Percentiles rank a stretch among this genome's conserved stretches.
Evolutionary conservation across 2,797 vertebrate species (phyloP).

Genomic region (Salarias fasciatus): DNA sequence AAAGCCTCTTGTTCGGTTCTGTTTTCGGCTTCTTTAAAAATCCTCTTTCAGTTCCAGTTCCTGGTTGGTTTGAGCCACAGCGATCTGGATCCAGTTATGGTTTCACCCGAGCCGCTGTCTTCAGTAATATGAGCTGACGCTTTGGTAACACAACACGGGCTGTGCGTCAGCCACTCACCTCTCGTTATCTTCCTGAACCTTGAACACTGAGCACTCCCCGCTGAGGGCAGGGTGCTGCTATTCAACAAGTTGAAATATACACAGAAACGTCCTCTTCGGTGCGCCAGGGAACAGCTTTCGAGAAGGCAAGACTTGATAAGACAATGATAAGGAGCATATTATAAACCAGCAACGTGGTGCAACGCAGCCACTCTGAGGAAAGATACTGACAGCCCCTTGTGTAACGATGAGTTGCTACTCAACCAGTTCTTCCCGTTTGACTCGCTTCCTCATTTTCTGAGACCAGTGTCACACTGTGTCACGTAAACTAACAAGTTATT

Average conservation of each 20-base stretch:
- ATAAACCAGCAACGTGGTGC: slow-evolving; percentile 30
- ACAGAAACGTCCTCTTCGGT: slow-evolving; percentile 20
- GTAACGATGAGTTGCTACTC: slow-evolving; percentile 20
- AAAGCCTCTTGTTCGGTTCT: slow-evolving; percentile 33
- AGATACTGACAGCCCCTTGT: slow-evolving; percentile 31
- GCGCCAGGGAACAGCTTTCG: slow-evolving; percentile 36
- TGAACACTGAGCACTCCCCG: slow-evolving; percentile 65
- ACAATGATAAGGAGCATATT: slow-evolving; percentile 43
- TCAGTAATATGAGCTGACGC: slow-evolving; percentile 84
- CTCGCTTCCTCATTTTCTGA: slow-evolving; percentile 44
- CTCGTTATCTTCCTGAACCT: slow-evolving; percentile 82
- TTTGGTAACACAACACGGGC: slow-evolving; percentile 82
- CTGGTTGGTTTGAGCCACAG: slow-evolving; percentile 50
- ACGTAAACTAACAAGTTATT: slow-evolving; percentile 28
- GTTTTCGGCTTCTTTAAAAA: slow-evolving; percentile 41
- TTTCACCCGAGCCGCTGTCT: slow-evolving; percentile 68
- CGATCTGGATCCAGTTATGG: slow-evolving; percentile 40
- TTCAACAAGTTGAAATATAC: slow-evolving; percentile 68
- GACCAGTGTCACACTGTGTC: slow-evolving; percentile 13
- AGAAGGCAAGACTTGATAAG: slow-evolving; percentile 47
- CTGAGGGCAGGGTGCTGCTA: slow-evolving; percentile 68
- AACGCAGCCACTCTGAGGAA: slow-evolving; percentile 31
- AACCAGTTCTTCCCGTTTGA: slow-evolving; percentile 54
- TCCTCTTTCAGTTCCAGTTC: slow-evolving; percentile 51
- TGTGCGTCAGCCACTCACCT: slow-evolving; percentile 82